Evolutionary conservation across 1,140 invertebrate species (phyloP).

Genomic region (Holotrichia oblita): DNA sequence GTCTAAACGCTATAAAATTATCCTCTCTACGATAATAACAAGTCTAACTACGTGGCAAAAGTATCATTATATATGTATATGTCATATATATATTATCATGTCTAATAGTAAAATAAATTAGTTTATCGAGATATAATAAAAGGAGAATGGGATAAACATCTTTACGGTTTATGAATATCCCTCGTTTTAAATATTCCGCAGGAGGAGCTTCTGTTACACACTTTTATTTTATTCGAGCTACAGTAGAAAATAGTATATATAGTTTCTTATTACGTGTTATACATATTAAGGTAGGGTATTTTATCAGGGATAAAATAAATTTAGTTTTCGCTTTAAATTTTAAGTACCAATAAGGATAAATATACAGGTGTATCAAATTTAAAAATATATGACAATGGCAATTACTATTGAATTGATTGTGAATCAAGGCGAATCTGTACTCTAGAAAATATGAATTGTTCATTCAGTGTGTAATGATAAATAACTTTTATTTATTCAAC

Average conservation of each 20-base stretch:
- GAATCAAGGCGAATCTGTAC: no score
- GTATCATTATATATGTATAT: conserved; percentile 10
- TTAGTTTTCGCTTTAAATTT: neutral
- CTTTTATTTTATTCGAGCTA: conserved; percentile 9
- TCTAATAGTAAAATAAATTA: conserved; percentile 21
- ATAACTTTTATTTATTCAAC: no score
- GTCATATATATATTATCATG: conserved; percentile 2
- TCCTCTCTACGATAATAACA: conserved; percentile 25
- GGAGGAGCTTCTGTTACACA: neutral
- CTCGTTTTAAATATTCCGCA: neutral
- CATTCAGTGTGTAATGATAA: no score
- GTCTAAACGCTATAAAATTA: conserved; percentile 35
- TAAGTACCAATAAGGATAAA: neutral
- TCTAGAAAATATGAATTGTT: no score
- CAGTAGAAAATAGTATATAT: conserved; percentile 14
- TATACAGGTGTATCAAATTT: no score
- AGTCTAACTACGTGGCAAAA: conserved; percentile 17
- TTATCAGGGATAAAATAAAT: neutral
- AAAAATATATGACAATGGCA: conserved; percentile 5
- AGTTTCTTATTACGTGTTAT: neutral
- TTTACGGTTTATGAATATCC: neutral
- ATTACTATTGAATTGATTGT: no score
- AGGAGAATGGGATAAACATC: neutral
- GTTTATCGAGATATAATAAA: conserved; percentile 2
- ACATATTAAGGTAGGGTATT: neutral